phyloP scores from a whole-genome alignment of 2,888 invertebrate genomes.

The Perizoma flavofasciatum region DNA sequence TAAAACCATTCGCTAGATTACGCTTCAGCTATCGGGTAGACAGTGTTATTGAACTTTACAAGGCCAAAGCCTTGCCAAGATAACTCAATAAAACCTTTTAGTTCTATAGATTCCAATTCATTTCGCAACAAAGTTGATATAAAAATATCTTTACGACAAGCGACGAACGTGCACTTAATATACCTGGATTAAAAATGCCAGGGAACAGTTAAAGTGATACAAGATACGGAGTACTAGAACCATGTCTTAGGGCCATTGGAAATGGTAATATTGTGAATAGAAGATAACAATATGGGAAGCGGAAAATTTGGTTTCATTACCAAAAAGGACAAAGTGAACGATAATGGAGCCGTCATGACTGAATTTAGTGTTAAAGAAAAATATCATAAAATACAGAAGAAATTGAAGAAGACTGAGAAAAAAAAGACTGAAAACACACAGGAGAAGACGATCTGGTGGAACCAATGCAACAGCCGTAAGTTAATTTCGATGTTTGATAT shows the following conservation, averaged over 20 bases:
- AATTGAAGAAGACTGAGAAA: constrained; percentile 79
- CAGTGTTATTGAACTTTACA: constrained; percentile 76
- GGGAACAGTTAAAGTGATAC: constrained; percentile 47
- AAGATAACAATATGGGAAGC: constrained; percentile 73
- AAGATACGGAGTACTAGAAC: constrained; percentile 46
- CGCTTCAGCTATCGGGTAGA: constrained; percentile 66
- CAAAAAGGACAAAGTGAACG: constrained; percentile 74
- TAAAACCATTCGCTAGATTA: constrained; percentile 74
- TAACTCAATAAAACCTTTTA: constrained; percentile 80
- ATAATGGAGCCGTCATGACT: constrained; percentile 62
- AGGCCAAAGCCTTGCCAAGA: constrained; percentile 73
- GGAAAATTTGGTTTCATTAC: constrained; percentile 72
- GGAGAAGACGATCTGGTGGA: constrained; percentile 82
- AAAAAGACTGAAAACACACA: constrained; percentile 74
- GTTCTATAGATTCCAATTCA: constrained; percentile 74
- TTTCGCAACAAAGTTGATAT: constrained; percentile 73
- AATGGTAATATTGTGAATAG: constrained; percentile 52
- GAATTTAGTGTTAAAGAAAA: constrained; percentile 80
- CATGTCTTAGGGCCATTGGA: constrained; percentile 52
- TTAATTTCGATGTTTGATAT: constrained; percentile 35
- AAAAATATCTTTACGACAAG: constrained; percentile 74
- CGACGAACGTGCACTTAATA: constrained; percentile 54
- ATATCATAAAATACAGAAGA: constrained; percentile 75
- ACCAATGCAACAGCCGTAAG: constrained; percentile 79
- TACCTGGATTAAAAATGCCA: constrained; percentile 42